A percentile compares a stretch with the other conserved stretches of the same genome.
Evolutionary conservation across 2,797 vertebrate species (phyloP).

Genomic region (Fistularia commersonii): DNA sequence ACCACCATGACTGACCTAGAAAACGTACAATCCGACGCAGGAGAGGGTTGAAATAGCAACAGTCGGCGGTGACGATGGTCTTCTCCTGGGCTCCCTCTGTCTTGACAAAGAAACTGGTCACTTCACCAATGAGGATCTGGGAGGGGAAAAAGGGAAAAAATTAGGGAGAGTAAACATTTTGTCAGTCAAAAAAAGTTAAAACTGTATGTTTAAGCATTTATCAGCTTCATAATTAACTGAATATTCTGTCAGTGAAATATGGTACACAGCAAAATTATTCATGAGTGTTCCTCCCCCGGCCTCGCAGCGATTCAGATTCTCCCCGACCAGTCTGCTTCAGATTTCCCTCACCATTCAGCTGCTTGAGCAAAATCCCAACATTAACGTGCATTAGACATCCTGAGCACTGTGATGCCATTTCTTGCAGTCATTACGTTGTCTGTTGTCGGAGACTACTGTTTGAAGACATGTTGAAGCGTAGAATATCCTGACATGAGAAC

Average conservation of each 20-base stretch:
- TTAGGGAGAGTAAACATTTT: constrained; percentile 10
- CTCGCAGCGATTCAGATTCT: constrained; percentile 7
- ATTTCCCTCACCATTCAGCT: constrained; percentile 22
- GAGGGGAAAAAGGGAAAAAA: constrained; percentile 20
- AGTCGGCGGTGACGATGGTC: constrained; percentile 87
- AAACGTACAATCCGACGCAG: constrained; percentile 88
- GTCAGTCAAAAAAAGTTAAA: constrained; percentile 18
- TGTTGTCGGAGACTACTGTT: no score
- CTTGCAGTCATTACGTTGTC: no score
- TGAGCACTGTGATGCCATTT: not conserved
- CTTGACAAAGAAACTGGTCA: constrained; percentile 83
- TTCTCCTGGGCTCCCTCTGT: constrained; percentile 78
- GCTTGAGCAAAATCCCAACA: constrained; percentile 31
- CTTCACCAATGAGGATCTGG: constrained; percentile 87
- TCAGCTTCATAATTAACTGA: constrained; percentile 21
- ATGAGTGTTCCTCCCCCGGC: constrained; percentile 29
- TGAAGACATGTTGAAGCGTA: constrained; percentile 3
- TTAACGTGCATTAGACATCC: constrained; percentile 15
- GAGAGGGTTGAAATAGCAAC: constrained; percentile 89
- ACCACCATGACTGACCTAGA: constrained; percentile 75
- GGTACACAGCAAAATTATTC: constrained; percentile 31
- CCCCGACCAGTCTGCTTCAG: constrained; percentile 16
- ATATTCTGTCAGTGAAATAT: constrained; percentile 27
- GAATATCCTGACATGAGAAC: constrained; percentile 15
- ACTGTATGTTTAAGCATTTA: constrained; percentile 9